Evolutionary conservation across 2,888 invertebrate genomes (phyloP).

Genomic region (Andrena marginata): DNA sequence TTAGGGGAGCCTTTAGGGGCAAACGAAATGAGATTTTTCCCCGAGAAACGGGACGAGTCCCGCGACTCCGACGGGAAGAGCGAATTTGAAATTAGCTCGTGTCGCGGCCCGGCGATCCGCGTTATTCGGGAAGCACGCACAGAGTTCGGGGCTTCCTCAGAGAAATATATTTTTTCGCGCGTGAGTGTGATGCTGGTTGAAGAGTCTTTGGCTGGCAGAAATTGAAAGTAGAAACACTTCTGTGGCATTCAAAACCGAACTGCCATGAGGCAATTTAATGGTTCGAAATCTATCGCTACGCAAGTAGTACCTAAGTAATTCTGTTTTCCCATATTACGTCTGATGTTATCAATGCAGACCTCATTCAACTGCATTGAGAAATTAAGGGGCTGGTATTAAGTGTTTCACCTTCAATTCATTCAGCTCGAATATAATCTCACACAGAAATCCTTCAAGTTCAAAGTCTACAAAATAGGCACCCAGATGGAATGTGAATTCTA

Average conservation of each 20-base stretch:
- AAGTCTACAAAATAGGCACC: background rate
- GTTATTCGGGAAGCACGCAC: conserved; percentile 64
- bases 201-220: background rate
- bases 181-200: background rate
- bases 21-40: conserved; percentile 84
- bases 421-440: background rate
- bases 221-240: too few species aligned
- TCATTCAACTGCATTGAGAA: too few species aligned
- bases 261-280: too few species aligned
- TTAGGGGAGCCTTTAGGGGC: conserved; percentile 80
- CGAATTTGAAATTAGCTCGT: conserved; percentile 84
- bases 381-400: too few species aligned
- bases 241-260: too few species aligned
- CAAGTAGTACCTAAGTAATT: too few species aligned
- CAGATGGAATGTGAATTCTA: too few species aligned
- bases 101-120: conserved; percentile 73
- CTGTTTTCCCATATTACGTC: too few species aligned
- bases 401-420: background rate
- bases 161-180: background rate
- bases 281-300: too few species aligned
- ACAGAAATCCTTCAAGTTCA: background rate
- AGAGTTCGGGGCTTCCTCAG: background rate
- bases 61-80: conserved; percentile 69
- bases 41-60: conserved; percentile 66
- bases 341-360: too few species aligned